phyloP scores from a whole-genome alignment of 2,888 invertebrate genomes.

The Macrophya annulata region DNA sequence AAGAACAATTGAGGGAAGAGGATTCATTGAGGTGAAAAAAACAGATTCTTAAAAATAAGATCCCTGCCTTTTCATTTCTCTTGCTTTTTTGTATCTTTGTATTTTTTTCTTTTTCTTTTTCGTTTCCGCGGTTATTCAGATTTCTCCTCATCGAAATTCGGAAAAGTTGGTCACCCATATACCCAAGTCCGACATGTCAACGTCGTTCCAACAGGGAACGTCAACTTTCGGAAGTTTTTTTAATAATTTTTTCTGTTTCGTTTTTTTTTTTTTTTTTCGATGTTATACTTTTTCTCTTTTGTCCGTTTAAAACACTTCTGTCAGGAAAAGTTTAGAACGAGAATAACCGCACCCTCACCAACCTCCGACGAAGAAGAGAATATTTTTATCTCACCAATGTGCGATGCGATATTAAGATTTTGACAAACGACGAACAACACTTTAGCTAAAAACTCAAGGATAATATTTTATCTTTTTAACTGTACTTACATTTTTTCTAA shows the following conservation, averaged over 20 bases:
- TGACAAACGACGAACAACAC: neutral
- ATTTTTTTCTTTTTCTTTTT: neutral
- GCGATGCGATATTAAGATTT: neutral
- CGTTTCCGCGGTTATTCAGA: neutral
- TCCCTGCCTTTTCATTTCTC: neutral
- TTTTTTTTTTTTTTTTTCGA: neutral
- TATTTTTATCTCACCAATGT: slow-evolving; percentile 7
- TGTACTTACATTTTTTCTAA: neutral
- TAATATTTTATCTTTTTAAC: neutral
- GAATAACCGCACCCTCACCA: slow-evolving; percentile 5
- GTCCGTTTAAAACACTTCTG: neutral
- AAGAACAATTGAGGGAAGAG: neutral
- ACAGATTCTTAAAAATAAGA: neutral
- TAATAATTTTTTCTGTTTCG: neutral
- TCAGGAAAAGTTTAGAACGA: slow-evolving; percentile 16
- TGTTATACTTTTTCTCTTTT: neutral
- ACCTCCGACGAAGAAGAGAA: neutral
- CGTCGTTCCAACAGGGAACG: neutral
- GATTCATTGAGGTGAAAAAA: neutral
- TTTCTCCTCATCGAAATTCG: neutral
- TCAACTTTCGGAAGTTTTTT: slow-evolving; percentile 28
- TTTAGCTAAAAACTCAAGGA: neutral
- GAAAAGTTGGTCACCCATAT: slow-evolving; percentile 10
- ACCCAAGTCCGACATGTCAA: neutral
- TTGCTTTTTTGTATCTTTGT: neutral